Base-by-base conservation (phyloP, 2,113 vertebrate genomes). In the Entelurus aequoreus region DNA sequence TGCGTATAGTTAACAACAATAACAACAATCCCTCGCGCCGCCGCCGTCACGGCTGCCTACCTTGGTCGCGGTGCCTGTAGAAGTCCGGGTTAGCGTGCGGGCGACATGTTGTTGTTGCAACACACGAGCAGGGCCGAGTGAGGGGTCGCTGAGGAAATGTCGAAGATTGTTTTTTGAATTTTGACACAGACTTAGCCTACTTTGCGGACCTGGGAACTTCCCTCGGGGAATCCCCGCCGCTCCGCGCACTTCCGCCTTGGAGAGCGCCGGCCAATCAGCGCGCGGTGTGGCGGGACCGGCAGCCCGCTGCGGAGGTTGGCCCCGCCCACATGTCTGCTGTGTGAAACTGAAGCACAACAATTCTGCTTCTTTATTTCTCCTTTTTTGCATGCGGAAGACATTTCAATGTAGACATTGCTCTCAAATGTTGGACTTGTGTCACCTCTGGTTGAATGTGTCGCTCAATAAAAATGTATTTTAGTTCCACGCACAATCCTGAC, bases 181-280 rank as follows among this genome's bases (percentile, higher is more conserved):
- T 28, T 28, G 28, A 28, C 28, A 28, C 28, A 28, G 28, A 86
- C 84, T 83, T 85, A 83, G 84, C 84, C 84, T 75, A 74, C 74
- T 77, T 62, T 48, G 60, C 35, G 48, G 86, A 87, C 81, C 86
- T 88, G 91, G 90, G 91, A 92, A 92, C 89, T 92, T 92, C 91
- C 91, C 88, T 88, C 90, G 90, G 91, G 91, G 91, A 92, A 92
- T 91, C 90, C 91, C 90, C 89, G 56, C 37, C 19, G 75, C 70
- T 72, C 84, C 77, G 72, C 65, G 63, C 67, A 89, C 90, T 92
- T 92, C 91, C 90, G 91, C 84, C 86, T 88, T 63, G 57, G 53
- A 5, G 59, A 64, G 1, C 4, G 40, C 42, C 14, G 53, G 60
- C 90, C 90, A 90, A 92, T 91, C 86, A 89, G 71, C 77, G 73